These are phyloP conservation scores for Habroteleia sp. DNA, from an alignment of 2,888 invertebrate species.

Conservation along the genomic window DNA sequence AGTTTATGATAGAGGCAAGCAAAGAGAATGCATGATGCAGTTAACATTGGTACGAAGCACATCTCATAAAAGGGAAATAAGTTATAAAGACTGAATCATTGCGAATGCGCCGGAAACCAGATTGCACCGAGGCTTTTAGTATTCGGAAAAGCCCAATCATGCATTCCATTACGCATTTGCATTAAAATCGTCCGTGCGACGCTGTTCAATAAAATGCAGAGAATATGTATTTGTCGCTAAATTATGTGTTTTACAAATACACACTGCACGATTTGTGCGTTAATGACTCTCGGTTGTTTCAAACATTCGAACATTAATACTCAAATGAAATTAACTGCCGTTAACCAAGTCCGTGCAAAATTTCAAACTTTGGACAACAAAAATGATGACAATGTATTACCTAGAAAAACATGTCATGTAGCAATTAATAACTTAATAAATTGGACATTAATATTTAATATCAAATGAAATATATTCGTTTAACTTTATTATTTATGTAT, in stretches of 20 bases:
- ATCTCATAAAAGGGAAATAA: constrained; percentile 29
- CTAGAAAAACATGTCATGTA: too few species aligned
- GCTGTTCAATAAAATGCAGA: constrained; percentile 19
- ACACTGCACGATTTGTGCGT: constrained; percentile 14
- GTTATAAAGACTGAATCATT: constrained; percentile 32
- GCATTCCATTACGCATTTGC: constrained; percentile 37
- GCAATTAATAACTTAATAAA: too few species aligned
- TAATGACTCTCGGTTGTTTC: constrained; percentile 26
- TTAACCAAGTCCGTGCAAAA: too few species aligned
- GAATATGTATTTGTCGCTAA: constrained; percentile 32
- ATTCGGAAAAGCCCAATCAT: constrained; percentile 35
- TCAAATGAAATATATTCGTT: too few species aligned
- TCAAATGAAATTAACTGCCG: constrained; percentile 20
- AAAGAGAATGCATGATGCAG: too few species aligned
- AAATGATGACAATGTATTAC: too few species aligned
- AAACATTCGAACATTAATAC: constrained; percentile 16
- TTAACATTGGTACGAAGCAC: too few species aligned
- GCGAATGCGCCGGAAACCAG: constrained; percentile 10
- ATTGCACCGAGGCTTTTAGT: constrained; percentile 1
- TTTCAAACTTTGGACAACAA: too few species aligned
- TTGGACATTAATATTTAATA: too few species aligned
- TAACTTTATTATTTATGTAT: too few species aligned
- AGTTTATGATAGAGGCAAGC: too few species aligned
- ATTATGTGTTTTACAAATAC: constrained; percentile 39
- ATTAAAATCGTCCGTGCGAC: constrained; percentile 18